These are phyloP conservation scores for Menidia menidia DNA, from an alignment of 2,797 vertebrate genomes.

Conservation along the genomic window DNA sequence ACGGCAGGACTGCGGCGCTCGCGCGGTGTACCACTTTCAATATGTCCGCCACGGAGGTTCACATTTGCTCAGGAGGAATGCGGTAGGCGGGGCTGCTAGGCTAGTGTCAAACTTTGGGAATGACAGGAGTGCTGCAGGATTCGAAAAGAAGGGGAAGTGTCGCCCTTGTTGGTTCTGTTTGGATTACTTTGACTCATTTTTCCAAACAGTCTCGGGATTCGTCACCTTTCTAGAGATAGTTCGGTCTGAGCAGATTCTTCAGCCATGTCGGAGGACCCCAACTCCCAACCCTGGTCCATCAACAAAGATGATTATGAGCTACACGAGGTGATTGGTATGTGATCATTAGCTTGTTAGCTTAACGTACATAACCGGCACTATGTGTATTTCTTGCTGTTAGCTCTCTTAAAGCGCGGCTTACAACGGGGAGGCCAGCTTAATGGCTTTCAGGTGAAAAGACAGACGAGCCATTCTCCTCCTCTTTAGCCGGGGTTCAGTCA, in stretches of 20 bases:
- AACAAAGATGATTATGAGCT: slow-evolving; percentile 98
- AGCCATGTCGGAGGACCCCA: slow-evolving; percentile 94
- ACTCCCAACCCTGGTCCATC: slow-evolving; percentile 97
- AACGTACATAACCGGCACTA: slow-evolving; percentile 23
- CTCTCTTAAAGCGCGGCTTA: neutral
- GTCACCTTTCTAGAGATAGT: slow-evolving; percentile 51
- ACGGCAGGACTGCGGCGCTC: neutral
- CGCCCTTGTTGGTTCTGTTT: slow-evolving; percentile 72
- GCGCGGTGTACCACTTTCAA: slow-evolving; percentile 70
- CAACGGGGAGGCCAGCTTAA: neutral
- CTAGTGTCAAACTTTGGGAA: slow-evolving; percentile 93
- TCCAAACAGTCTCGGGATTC: slow-evolving; percentile 64
- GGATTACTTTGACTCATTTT: slow-evolving; percentile 75
- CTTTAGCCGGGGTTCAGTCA: slow-evolving; percentile 22
- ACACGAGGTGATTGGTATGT: slow-evolving; percentile 97
- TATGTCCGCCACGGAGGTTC: slow-evolving; percentile 75
- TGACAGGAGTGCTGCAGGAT: slow-evolving; percentile 85
- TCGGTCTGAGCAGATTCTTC: slow-evolving; percentile 69
- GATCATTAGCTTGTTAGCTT: slow-evolving; percentile 60
- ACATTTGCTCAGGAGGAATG: slow-evolving; percentile 77
- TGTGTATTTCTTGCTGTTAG: slow-evolving; percentile 10
- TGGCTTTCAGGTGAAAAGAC: slow-evolving; percentile 6
- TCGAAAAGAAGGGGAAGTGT: slow-evolving; percentile 80
- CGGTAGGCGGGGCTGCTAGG: slow-evolving; percentile 83
- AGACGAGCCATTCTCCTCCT: slow-evolving; percentile 47